Conservation (phyloP, 2,113 vertebrate species). For the Argyrosomus japonicus region DNA sequence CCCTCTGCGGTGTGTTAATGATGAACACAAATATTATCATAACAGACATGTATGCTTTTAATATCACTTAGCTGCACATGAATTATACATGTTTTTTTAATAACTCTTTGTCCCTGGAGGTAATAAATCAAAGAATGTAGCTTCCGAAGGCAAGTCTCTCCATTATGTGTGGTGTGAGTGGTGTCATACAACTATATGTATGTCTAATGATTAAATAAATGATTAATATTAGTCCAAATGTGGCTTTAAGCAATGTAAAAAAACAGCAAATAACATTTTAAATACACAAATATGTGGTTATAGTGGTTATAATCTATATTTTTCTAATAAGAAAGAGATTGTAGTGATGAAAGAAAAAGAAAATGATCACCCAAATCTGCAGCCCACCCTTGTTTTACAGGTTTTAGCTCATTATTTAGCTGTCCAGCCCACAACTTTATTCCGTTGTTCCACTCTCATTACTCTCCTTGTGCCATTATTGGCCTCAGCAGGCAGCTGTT, state of each 20-base stretch:
- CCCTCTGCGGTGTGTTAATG: constrained; percentile 21
- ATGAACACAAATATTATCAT: constrained; percentile 46
- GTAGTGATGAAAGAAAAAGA: too few species aligned
- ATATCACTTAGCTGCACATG: constrained; percentile 45
- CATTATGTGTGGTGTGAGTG: too few species aligned
- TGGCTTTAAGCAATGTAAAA: background rate
- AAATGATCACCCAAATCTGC: background rate
- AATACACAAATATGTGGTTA: background rate
- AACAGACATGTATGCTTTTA: constrained; percentile 50
- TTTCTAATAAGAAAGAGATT: too few species aligned
- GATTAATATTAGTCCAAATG: background rate
- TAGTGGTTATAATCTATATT: background rate
- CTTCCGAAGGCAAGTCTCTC: constrained; percentile 6
- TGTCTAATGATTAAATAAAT: too few species aligned
- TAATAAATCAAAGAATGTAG: constrained; percentile 25
- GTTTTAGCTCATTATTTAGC: background rate
- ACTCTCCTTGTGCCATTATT: background rate
- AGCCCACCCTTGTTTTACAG: background rate
- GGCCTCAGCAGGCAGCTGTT: background rate
- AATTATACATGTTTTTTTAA: constrained; percentile 64
- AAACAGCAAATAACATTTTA: background rate
- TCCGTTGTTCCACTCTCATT: background rate
- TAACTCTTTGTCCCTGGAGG: constrained; percentile 21
- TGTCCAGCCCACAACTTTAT: background rate
- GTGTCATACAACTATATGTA: too few species aligned